Evolutionary conservation across 2,888 invertebrate genomes (phyloP), one percentile per base, ranked within the genome.

Genomic region (Polydrusus pterygomalis): DNA sequence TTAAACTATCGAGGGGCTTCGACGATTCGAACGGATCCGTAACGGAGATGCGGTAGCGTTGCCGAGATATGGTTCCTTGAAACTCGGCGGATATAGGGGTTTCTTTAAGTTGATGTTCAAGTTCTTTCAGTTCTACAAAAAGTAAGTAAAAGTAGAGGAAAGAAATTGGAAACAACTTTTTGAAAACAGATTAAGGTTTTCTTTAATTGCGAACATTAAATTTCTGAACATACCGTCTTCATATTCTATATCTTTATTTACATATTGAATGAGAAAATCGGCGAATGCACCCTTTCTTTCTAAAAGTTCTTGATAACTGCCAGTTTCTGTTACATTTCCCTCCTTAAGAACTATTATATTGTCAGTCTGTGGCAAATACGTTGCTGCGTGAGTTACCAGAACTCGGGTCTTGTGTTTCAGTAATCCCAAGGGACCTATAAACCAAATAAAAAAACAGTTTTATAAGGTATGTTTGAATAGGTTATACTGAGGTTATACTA

Each of bases 21-120:
- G 93, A 83, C 73, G 3, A 60, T 58, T 11, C 68, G 47, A 15
- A 30, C 71, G 10, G 77, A 38, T 18, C 71, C 72, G 18, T 73
- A 20, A 77, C 78, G 6, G 78, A 78, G 17, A 78, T 62, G 8
- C 74, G 70, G 10, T 77, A 77, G 93, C 92, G 88, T 49, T 91
- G 92, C 79, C 92, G 90, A 20, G 83, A 84, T 74, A 94, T 87
- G 85, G 92, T 92, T 82, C 69, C 17, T n/a, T 47, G 38, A 17
- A 93, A 88, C 83, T 93, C 93, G 43, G 89, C 89, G 0, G 90
- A 88, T 10, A 92, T 92, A 0, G 72, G 56, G 79, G 91, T 92
- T 56, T 89, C 90, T 83, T 92, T 93, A 64, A 95, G 86, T 77
- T 93, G 93, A 82, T 93, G 92, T 85, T 93, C 93, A 74, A 94